These are phyloP conservation scores for Falco punctatus DNA, from an alignment of 2,113 vertebrate species.

Conservation along the genomic window DNA sequence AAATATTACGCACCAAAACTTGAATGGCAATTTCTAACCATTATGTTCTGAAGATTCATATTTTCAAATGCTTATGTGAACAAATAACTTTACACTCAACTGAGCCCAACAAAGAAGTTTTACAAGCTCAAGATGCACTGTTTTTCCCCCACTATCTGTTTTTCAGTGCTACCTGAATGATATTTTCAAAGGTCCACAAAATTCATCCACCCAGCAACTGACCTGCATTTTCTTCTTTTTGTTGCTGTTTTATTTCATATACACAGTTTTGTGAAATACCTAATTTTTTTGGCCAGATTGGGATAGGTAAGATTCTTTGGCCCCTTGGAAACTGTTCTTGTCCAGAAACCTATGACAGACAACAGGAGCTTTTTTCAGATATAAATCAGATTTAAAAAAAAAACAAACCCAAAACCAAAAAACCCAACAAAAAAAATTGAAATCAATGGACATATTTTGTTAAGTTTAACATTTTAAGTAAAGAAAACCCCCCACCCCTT, in stretches of 20 bases:
- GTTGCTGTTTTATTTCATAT: constrained; percentile 78
- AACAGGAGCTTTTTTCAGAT: neutral
- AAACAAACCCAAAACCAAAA: neutral
- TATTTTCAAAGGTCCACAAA: neutral
- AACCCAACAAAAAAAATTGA: neutral
- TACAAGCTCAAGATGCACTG: neutral
- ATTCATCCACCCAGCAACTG: constrained; percentile 14
- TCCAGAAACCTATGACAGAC: constrained; percentile 87
- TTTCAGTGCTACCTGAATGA: neutral
- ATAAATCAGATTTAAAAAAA: neutral
- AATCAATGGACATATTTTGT: rapidly evolving
- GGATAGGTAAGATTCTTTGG: constrained; percentile 84
- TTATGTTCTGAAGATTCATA: neutral
- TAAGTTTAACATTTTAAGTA: neutral
- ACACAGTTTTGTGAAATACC: constrained; percentile 90
- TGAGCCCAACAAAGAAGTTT: neutral
- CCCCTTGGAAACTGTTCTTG: constrained; percentile 86
- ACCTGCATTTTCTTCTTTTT: constrained; percentile 76
- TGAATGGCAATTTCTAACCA: neutral
- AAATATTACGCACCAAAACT: neutral
- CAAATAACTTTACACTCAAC: neutral
- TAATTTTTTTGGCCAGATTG: constrained; percentile 90
- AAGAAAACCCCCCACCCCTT: neutral
- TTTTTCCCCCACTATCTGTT: neutral
- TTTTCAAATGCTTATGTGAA: neutral